Evolutionary conservation across 1,140 invertebrate species (phyloP).

Genomic region (Theocolax elegans): DNA sequence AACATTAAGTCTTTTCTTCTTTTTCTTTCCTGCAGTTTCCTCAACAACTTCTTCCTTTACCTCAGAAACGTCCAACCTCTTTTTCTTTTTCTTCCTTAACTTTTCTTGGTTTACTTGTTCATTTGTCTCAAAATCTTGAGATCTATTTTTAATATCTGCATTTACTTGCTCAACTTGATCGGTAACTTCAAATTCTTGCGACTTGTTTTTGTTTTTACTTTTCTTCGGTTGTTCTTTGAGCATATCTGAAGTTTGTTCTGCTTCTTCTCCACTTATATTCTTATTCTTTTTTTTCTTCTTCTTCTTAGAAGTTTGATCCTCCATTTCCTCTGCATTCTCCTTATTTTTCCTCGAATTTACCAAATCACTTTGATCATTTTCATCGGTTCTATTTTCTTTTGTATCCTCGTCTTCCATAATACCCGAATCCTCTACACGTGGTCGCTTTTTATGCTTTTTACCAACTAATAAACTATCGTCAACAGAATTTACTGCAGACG

Average conservation of each 20-base stretch:
- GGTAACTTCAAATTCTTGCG: not conserved
- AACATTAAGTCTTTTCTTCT: no score
- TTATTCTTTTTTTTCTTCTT: slow-evolving; percentile 2
- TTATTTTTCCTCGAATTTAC: slow-evolving; percentile 11
- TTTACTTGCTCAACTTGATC: not conserved
- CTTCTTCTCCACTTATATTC: not conserved
- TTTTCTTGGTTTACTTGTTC: not conserved
- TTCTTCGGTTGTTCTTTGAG: not conserved
- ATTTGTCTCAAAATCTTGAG: not conserved
- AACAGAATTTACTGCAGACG: slow-evolving; percentile 1
- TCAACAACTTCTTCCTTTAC: not conserved
- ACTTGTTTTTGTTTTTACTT: not conserved
- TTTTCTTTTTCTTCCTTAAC: not conserved
- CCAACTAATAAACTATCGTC: not conserved
- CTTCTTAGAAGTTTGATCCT: not conserved
- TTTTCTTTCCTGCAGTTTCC: not conserved
- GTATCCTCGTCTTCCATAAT: not conserved
- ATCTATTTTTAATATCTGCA: not conserved
- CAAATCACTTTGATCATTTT: no score
- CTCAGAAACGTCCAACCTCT: not conserved
- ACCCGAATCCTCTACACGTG: not conserved
- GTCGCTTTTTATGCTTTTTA: slow-evolving; percentile 6
- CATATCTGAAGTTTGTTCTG: not conserved
- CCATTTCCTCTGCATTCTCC: slow-evolving; percentile 15
- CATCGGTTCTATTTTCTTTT: no score